A percentile compares a stretch with the other conserved stretches of the same genome.
These are phyloP conservation scores for Mastacembelus armatus DNA, from an alignment of 2,797 vertebrate genomes.

Conservation along the genomic window DNA sequence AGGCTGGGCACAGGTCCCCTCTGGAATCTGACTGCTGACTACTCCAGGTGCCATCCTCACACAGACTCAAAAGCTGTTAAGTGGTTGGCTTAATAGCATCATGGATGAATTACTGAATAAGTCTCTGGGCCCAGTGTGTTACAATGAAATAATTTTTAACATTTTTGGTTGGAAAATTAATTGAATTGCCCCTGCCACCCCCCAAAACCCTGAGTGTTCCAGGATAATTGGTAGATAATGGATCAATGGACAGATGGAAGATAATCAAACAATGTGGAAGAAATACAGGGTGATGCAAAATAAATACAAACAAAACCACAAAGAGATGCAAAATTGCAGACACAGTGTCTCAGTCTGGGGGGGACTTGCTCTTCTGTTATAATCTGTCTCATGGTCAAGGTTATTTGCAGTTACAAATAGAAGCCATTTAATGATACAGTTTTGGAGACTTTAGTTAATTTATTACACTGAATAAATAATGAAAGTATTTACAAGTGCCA, in stretches of 20 bases:
- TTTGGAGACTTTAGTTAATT: background rate
- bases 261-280: background rate
- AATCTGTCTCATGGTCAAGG: background rate
- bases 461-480: background rate
- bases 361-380: background rate
- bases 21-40: background rate
- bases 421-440: background rate
- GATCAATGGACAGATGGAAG: too few relatives aligned
- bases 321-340: background rate
- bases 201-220: too few relatives aligned
- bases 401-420: background rate
- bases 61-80: too few relatives aligned
- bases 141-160: too few relatives aligned
- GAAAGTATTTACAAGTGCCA: background rate
- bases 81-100: too few relatives aligned
- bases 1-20: background rate
- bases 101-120: too few relatives aligned
- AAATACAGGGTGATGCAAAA: background rate
- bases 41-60: background rate
- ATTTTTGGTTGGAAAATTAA: too few relatives aligned
- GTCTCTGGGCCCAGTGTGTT: too few relatives aligned
- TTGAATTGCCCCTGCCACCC: too few relatives aligned
- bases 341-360: too few relatives aligned
- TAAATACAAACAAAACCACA: background rate
- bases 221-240: too few relatives aligned